These are phyloP conservation scores for Drosophila nannoptera DNA, from an alignment of 1,140 invertebrate genomes.

Conservation along the genomic window DNA sequence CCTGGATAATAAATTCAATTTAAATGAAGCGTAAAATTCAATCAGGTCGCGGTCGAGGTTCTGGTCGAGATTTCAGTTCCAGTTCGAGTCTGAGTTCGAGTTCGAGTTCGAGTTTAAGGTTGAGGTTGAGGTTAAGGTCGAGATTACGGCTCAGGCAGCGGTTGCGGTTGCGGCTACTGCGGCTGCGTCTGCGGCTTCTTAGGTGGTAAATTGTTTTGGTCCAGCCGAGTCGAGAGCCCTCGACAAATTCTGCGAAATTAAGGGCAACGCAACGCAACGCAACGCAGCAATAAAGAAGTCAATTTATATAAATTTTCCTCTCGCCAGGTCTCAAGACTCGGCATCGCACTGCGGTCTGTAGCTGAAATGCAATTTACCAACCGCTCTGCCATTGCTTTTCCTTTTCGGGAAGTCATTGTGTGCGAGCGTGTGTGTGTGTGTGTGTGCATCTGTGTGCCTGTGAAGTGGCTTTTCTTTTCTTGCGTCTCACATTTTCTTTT, in stretches of 20 bases:
- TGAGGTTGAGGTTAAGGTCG: constrained; percentile 21
- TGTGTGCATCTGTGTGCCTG: constrained; percentile 16
- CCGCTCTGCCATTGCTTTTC: constrained; percentile 50
- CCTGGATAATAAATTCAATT: constrained; percentile 71
- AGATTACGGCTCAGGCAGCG: constrained; percentile 3
- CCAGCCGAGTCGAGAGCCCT: constrained; percentile 2
- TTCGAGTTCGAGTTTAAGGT: constrained; percentile 16
- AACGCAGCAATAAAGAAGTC: constrained; percentile 68
- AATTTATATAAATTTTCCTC: constrained; percentile 75
- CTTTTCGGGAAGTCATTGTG: constrained; percentile 34
- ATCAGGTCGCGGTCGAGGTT: constrained; percentile 62
- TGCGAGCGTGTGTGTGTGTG: constrained; percentile 13
- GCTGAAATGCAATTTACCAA: constrained; percentile 69
- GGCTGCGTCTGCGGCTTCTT: constrained; percentile 67
- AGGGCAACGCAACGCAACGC: constrained; percentile 43
- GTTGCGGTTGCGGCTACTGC: constrained; percentile 37
- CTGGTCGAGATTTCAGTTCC: constrained; percentile 9
- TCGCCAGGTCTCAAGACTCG: constrained; percentile 29
- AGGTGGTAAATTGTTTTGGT: constrained; percentile 70
- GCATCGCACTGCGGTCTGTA: constrained; percentile 43
- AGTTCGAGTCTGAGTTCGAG: constrained; percentile 21
- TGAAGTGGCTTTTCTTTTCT: constrained; percentile 57
- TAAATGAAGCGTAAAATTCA: constrained; percentile 78
- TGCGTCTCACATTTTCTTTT: constrained; percentile 40
- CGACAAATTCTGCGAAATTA: constrained; percentile 69